Conservation (phyloP, 2,888 invertebrate species). For the Lasioglossum villosulum region DNA sequence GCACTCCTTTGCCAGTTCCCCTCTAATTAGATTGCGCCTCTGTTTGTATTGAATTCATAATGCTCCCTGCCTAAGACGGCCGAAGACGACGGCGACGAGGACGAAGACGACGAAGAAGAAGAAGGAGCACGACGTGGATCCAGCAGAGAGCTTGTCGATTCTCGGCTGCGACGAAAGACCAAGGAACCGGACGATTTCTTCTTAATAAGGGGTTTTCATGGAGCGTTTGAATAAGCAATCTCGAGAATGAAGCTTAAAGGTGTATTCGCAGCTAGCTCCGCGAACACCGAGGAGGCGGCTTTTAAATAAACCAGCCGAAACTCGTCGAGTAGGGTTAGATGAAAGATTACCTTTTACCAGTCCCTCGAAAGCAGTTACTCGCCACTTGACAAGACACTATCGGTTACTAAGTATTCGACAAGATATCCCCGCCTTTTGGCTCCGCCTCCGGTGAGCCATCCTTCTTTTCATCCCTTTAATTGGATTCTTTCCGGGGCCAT, state of each 20-base stretch:
- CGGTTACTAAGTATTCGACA: constrained; percentile 5
- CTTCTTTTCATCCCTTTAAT: background rate
- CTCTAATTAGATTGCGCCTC: constrained; percentile 67
- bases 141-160: background rate
- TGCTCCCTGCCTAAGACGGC: constrained; percentile 23
- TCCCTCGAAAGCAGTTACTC: background rate
- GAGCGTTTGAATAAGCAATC: constrained; percentile 45
- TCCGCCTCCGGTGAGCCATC: background rate
- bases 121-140: background rate
- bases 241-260: constrained; percentile 13
- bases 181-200: constrained; percentile 13
- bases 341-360: constrained; percentile 12
- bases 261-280: background rate
- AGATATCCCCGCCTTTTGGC: background rate
- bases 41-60: constrained; percentile 57
- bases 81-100: constrained; percentile 9
- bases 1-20: constrained; percentile 51
- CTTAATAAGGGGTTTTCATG: constrained; percentile 35
- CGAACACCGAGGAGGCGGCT: background rate
- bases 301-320: constrained; percentile 38
- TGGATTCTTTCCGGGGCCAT: background rate
- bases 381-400: background rate
- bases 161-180: background rate
- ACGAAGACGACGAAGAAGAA: background rate
- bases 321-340: constrained; percentile 8